These are phyloP conservation scores for Cotesia glomerata DNA, from an alignment of 1,140 invertebrate species.

Conservation along the genomic window DNA sequence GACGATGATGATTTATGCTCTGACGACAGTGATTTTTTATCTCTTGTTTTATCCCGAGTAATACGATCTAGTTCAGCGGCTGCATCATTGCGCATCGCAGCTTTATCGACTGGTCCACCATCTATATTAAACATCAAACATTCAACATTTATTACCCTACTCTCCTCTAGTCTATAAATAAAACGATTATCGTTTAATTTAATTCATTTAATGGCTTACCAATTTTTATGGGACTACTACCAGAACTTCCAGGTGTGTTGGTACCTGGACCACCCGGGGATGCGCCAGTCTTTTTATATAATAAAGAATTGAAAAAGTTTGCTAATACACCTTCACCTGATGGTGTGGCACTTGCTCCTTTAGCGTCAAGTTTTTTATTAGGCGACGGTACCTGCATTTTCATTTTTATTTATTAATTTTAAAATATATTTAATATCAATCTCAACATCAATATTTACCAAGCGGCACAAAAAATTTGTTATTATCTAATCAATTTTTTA, in stretches of 20 bases:
- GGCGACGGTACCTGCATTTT: constrained; percentile 55
- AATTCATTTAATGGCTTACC: constrained; percentile 36
- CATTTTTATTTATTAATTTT: constrained; percentile 36
- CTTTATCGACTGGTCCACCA: constrained; percentile 62
- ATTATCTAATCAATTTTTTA: too few relatives aligned
- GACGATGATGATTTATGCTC: constrained; percentile 63
- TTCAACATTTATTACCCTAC: not conserved
- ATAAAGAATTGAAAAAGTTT: constrained; percentile 97
- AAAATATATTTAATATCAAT: constrained; percentile 3
- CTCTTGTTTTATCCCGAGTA: constrained; percentile 69
- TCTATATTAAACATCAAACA: constrained; percentile 53
- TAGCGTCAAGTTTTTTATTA: constrained; percentile 60
- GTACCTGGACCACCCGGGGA: constrained; percentile 64
- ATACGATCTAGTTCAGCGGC: constrained; percentile 91
- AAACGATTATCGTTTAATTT: too few relatives aligned
- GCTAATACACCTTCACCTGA: constrained; percentile 93
- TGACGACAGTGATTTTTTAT: constrained; percentile 60
- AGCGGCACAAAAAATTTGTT: too few relatives aligned
- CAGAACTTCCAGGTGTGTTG: constrained; percentile 41
- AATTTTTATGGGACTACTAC: constrained; percentile 53
- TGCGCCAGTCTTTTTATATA: constrained; percentile 87
- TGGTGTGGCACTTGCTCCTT: constrained; percentile 65
- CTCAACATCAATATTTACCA: too few relatives aligned
- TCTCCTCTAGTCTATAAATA: not conserved
- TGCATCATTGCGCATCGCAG: constrained; percentile 83